Evolutionary conservation across 2,113 vertebrate genomes (phyloP).

Genomic region (Vireo altiloquus): DNA sequence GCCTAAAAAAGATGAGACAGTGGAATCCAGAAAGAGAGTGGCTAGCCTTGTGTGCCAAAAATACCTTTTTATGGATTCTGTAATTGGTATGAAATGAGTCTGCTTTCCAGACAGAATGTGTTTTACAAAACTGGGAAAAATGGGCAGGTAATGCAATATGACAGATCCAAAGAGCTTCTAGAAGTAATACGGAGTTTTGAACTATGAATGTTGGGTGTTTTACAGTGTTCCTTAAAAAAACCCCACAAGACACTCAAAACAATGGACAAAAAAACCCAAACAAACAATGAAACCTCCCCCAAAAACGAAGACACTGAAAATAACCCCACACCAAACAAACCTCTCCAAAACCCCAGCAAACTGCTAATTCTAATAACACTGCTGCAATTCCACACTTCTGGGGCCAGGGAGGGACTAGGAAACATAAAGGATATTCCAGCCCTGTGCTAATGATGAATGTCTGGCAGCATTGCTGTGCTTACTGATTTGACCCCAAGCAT

Average conservation of each 20-base stretch:
- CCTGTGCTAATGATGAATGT: not conserved
- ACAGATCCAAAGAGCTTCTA: not conserved
- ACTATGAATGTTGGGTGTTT: not conserved
- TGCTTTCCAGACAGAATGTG: not conserved
- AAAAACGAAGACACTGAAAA: not conserved
- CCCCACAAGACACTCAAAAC: not conserved
- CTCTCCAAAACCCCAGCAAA: fast-evolving
- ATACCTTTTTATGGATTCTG: not conserved
- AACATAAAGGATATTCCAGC: not conserved
- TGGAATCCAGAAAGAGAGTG: not conserved
- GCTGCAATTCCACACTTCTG: not conserved
- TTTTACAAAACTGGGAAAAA: not conserved
- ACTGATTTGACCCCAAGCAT: not conserved
- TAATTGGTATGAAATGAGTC: not conserved
- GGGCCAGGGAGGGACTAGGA: not conserved
- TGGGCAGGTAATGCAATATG: not conserved
- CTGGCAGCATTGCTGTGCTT: not conserved
- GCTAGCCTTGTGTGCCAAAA: not conserved
- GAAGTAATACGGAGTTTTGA: not conserved
- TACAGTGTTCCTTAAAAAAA: not conserved
- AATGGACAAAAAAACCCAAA: not conserved
- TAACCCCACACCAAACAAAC: not conserved
- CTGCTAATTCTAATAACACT: not conserved
- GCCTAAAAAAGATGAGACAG: not conserved
- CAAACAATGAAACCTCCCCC: not conserved